phyloP scores from a whole-genome alignment of 2,113 vertebrate species.

The Drymodes brunneopygia region DNA sequence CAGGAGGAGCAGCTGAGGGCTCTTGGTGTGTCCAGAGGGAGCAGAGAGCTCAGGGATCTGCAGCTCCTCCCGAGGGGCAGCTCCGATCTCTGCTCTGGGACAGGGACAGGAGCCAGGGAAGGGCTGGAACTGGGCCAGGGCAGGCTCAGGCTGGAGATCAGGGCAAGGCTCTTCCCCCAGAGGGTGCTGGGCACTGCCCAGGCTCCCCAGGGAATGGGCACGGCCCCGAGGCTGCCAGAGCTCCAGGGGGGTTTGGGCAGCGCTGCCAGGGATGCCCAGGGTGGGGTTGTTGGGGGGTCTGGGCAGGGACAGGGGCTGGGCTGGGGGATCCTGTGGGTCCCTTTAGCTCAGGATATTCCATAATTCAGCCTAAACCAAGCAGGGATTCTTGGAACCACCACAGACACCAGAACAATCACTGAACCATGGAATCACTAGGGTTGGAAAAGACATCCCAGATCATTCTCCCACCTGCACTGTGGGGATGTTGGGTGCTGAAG shows the following conservation, averaged over 20 bases:
- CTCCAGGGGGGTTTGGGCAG: not conserved
- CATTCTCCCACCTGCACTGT: fast-evolving
- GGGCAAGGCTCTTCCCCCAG: not conserved
- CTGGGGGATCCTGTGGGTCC: fast-evolving
- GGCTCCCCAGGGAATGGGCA: not conserved
- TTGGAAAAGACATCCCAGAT: not conserved
- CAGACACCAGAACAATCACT: not conserved
- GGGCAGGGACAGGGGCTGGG: fast-evolving
- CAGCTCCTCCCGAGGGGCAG: not conserved
- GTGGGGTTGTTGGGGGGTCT: not conserved
- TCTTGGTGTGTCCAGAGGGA: not conserved
- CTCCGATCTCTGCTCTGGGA: not conserved
- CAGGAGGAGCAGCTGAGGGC: not conserved
- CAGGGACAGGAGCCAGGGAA: not conserved
- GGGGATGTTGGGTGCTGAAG: not conserved
- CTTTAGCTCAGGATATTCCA: not conserved
- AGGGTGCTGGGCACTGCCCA: not conserved
- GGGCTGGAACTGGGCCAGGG: not conserved
- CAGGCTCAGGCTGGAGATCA: not conserved
- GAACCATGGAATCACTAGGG: not conserved
- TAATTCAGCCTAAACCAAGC: not conserved
- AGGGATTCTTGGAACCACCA: not conserved
- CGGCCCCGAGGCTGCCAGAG: not conserved
- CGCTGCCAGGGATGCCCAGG: not conserved
- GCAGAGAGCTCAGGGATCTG: not conserved